These are phyloP conservation scores for Danaus chrysippus DNA, from an alignment of 2,888 invertebrate species.

Conservation along the genomic window DNA sequence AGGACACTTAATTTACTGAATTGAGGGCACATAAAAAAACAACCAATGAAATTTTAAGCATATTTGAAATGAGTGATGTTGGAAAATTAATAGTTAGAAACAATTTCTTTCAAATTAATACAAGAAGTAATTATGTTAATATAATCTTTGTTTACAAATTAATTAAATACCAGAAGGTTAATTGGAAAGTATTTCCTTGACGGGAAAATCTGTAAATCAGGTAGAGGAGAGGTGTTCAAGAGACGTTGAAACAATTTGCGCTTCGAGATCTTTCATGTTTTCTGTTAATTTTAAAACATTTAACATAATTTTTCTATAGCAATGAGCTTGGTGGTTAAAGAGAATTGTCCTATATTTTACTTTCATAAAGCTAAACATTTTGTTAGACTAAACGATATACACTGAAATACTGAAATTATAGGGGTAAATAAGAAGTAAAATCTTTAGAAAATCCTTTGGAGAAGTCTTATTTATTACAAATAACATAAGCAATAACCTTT, in stretches of 20 bases:
- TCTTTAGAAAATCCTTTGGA: neutral
- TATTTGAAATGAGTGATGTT: too few relatives aligned
- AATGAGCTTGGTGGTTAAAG: neutral
- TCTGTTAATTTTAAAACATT: constrained; percentile 2
- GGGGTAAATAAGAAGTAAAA: neutral
- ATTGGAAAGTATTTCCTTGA: constrained; percentile 31
- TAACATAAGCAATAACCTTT: neutral
- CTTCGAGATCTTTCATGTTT: constrained; percentile 3
- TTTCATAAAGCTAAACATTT: neutral
- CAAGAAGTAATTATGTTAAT: too few relatives aligned
- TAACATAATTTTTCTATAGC: constrained; percentile 4
- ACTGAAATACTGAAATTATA: neutral
- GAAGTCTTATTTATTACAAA: constrained; percentile 3
- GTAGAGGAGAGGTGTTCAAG: constrained; percentile 6
- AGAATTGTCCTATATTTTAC: neutral
- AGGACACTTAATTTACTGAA: too few relatives aligned
- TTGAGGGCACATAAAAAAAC: too few relatives aligned
- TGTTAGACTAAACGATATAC: neutral
- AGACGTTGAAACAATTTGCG: constrained; percentile 11
- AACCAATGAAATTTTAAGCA: too few relatives aligned
- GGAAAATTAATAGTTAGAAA: too few relatives aligned
- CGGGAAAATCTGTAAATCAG: constrained; percentile 33
- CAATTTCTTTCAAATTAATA: too few relatives aligned
- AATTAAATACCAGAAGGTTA: constrained; percentile 21
- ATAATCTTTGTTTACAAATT: too few relatives aligned